A percentile compares a stretch with the other conserved stretches of the same genome.
These are phyloP conservation scores for Sebastes itinus DNA, from an alignment of 2,797 vertebrate species.

Conservation along the genomic window DNA sequence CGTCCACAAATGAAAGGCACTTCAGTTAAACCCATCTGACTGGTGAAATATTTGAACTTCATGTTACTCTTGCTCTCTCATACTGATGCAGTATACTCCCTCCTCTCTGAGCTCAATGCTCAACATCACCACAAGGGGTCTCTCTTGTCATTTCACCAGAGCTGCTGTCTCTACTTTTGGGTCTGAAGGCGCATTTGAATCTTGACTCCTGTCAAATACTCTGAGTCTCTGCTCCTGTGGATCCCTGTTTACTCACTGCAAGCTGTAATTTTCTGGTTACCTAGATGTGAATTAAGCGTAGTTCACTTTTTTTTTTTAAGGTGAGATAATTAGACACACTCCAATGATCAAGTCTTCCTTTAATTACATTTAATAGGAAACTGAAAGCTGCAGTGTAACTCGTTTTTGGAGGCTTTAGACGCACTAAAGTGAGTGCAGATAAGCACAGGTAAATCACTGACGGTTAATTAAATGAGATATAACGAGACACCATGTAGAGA, in stretches of 20 bases:
- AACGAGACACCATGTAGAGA: not conserved
- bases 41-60: constrained; percentile 49
- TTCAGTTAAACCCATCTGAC: not conserved
- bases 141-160: constrained; percentile 74
- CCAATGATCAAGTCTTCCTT: constrained; percentile 1
- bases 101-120: constrained; percentile 2
- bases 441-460: not conserved
- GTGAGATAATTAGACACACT: constrained; percentile 16
- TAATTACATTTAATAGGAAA: constrained; percentile 30
- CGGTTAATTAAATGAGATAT: not conserved
- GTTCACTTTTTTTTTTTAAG: not conserved
- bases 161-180: not conserved
- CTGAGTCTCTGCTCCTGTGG: constrained; percentile 31
- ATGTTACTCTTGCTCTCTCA: constrained; percentile 21
- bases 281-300: constrained; percentile 8
- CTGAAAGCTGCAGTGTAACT: not conserved
- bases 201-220: constrained; percentile 39
- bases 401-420: constrained; percentile 4
- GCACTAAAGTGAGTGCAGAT: not conserved
- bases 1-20: not conserved
- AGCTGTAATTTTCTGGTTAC: constrained; percentile 31
- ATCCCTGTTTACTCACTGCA: constrained; percentile 36
- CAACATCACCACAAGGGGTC: constrained; percentile 71
- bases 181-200: constrained; percentile 16
- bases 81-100: constrained; percentile 33